Conservation (phyloP, 2,113 vertebrate genomes). For the Callospermophilus lateralis region DNA sequence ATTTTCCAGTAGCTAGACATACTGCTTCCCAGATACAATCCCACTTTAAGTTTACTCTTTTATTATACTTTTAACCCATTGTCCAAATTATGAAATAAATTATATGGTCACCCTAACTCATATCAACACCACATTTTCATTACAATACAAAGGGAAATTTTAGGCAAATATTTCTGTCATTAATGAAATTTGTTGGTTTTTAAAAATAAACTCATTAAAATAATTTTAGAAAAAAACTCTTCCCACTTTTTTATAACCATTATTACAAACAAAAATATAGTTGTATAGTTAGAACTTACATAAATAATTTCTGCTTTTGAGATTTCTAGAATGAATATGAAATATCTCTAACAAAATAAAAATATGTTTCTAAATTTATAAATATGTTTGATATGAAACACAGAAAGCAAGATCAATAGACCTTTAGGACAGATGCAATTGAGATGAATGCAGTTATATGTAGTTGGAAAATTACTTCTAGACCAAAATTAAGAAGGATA, state of each 20-base stretch:
- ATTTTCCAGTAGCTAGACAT: too few species aligned
- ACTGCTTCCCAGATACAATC: too few species aligned
- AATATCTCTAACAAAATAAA: background rate
- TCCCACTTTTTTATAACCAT: background rate
- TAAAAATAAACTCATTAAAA: background rate
- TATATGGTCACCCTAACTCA: too few species aligned
- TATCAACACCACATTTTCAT: too few species aligned
- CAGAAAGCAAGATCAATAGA: background rate
- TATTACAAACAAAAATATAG: background rate
- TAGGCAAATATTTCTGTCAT: too few species aligned
- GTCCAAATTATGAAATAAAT: too few species aligned
- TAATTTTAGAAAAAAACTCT: background rate
- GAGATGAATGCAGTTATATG: background rate
- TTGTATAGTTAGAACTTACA: background rate
- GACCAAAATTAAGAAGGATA: background rate
- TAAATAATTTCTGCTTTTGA: background rate
- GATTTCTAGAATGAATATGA: background rate
- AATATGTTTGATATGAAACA: background rate
- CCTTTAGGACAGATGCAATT: background rate
- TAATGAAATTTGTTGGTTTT: too few species aligned
- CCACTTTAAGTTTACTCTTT: too few species aligned
- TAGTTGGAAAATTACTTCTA: background rate
- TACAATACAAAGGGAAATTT: too few species aligned
- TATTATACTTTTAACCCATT: too few species aligned
- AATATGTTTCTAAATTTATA: background rate